These are phyloP conservation scores for Sterrhoptilus dennistouni DNA, from an alignment of 2,113 vertebrate genomes.

Conservation along the genomic window DNA sequence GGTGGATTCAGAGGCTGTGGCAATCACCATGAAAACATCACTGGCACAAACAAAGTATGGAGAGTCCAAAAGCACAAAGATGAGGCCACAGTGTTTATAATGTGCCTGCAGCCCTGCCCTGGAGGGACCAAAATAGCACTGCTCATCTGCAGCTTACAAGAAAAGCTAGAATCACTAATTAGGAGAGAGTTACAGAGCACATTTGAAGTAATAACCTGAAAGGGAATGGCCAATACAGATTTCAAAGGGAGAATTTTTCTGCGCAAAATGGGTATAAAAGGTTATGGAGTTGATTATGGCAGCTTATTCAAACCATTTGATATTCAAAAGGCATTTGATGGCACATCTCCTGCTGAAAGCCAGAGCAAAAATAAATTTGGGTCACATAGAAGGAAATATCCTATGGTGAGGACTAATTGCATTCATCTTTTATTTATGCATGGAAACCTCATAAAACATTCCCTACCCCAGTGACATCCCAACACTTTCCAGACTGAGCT, in stretches of 20 bases:
- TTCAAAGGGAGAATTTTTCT: constrained; percentile 13
- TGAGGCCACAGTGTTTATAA: background rate
- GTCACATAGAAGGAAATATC: constrained; percentile 36
- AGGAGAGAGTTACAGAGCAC: background rate
- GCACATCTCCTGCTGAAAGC: constrained; percentile 33
- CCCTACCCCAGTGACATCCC: background rate
- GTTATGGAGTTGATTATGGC: constrained; percentile 7
- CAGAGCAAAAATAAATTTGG: constrained; percentile 23
- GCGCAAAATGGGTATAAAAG: background rate
- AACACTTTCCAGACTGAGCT: constrained; percentile 12
- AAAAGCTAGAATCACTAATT: constrained; percentile 7
- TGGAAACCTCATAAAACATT: constrained; percentile 46
- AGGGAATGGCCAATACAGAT: constrained; percentile 19
- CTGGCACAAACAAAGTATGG: background rate
- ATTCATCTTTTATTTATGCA: constrained; percentile 59
- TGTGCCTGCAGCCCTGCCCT: background rate
- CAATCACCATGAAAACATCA: background rate
- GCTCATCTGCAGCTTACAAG: background rate
- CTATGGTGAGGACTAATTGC: constrained; percentile 60
- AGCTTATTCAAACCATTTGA: constrained; percentile 9
- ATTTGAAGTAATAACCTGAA: constrained; percentile 35
- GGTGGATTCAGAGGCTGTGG: background rate
- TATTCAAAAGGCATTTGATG: constrained; percentile 47
- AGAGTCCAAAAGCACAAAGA: background rate
- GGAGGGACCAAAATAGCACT: background rate